A percentile compares a stretch with the other conserved stretches of the same genome.
These are phyloP conservation scores for Charanyca ferruginea DNA, from an alignment of 2,888 invertebrate species.

Conservation along the genomic window DNA sequence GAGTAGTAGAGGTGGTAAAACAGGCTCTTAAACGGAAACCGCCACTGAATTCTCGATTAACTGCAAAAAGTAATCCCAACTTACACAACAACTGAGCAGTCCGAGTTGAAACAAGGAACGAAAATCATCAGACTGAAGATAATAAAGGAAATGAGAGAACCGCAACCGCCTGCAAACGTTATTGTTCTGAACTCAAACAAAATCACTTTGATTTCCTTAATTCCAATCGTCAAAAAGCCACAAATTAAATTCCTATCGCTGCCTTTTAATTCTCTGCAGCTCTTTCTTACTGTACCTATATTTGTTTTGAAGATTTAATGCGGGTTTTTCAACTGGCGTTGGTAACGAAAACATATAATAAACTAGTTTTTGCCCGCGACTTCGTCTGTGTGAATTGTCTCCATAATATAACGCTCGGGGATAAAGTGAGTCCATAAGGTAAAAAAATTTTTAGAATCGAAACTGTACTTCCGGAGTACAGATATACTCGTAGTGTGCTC, in stretches of 20 bases:
- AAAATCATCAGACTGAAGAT: slow-evolving; percentile 46
- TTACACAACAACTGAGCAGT: slow-evolving; percentile 47
- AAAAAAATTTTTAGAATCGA: no score
- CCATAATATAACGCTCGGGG: no score
- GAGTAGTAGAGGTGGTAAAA: no score
- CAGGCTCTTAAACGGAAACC: background rate
- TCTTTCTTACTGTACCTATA: background rate
- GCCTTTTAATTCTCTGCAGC: slow-evolving; percentile 15
- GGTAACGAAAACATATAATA: no score
- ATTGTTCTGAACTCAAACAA: slow-evolving; percentile 57
- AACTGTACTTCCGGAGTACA: no score
- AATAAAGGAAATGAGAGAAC: slow-evolving; percentile 67
- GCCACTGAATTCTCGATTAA: slow-evolving; percentile 30
- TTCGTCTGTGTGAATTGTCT: no score
- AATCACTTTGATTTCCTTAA: slow-evolving; percentile 65
- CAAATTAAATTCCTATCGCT: slow-evolving; percentile 34
- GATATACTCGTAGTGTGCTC: no score
- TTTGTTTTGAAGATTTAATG: slow-evolving; percentile 24
- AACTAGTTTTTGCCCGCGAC: no score
- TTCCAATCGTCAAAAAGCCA: slow-evolving; percentile 54
- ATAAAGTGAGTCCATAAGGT: no score
- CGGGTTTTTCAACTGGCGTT: background rate
- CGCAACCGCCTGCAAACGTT: slow-evolving; percentile 44
- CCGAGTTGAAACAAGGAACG: slow-evolving; percentile 54
- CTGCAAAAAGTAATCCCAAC: slow-evolving; percentile 40